These are phyloP conservation scores for Onychostoma macrolepis DNA, from an alignment of 2,113 vertebrate species.

Conservation along the genomic window DNA sequence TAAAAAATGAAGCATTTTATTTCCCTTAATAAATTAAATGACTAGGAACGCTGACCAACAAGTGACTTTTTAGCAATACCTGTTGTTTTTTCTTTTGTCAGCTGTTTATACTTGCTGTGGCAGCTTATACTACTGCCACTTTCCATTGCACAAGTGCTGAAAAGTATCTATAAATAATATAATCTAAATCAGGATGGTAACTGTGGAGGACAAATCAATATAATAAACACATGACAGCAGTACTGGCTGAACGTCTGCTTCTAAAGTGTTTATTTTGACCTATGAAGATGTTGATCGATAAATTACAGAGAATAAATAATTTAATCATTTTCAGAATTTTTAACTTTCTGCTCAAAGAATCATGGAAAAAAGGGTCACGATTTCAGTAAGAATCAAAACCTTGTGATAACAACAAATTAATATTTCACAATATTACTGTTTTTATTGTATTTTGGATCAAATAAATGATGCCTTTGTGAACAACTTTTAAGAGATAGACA, in stretches of 20 bases:
- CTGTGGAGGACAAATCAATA: neutral
- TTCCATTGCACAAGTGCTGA: neutral
- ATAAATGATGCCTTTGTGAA: too few relatives aligned
- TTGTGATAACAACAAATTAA: too few relatives aligned
- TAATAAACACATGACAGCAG: neutral
- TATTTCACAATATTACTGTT: too few relatives aligned
- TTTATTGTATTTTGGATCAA: too few relatives aligned
- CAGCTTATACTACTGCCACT: neutral
- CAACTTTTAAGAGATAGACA: too few relatives aligned
- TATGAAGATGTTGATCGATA: too few relatives aligned
- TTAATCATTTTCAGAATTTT: too few relatives aligned
- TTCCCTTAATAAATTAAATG: neutral
- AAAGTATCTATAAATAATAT: neutral
- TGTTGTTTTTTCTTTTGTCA: neutral
- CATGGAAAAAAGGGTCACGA: too few relatives aligned
- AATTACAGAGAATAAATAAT: too few relatives aligned
- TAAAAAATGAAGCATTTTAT: neutral
- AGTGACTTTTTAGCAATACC: neutral
- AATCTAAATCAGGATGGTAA: neutral
- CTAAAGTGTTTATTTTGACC: conserved; percentile 4
- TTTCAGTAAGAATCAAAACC: too few relatives aligned
- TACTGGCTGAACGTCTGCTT: neutral
- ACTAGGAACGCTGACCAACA: neutral
- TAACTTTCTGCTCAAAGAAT: too few relatives aligned
- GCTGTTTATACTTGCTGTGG: neutral